These are phyloP conservation scores for Odocoileus virginianus DNA, from an alignment of 2,113 vertebrate species.

Conservation along the genomic window DNA sequence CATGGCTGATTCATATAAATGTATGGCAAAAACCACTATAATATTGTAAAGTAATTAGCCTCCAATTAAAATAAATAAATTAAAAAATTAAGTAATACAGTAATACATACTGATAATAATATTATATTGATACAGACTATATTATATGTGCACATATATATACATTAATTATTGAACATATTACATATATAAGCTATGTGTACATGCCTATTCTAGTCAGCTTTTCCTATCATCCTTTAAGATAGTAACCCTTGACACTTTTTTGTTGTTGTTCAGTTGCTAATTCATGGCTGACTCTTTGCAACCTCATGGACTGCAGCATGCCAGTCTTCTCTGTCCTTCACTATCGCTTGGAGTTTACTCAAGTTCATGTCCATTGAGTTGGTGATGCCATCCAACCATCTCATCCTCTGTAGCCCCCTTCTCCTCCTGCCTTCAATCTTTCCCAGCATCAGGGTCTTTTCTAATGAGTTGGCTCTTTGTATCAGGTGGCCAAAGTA, in stretches of 20 bases:
- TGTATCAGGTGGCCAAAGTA: background rate
- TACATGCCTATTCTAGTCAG: too few species aligned
- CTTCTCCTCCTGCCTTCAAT: background rate
- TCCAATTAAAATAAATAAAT: background rate
- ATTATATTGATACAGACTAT: background rate
- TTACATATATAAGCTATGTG: accelerated
- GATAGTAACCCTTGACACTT: background rate
- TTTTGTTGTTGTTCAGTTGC: background rate
- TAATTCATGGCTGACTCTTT: background rate
- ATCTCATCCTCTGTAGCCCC: background rate
- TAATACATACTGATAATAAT: background rate
- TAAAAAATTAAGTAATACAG: background rate
- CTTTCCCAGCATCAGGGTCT: background rate
- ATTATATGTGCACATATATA: background rate
- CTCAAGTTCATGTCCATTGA: background rate
- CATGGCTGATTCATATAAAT: background rate
- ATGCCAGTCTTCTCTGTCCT: background rate
- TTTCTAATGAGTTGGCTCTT: background rate
- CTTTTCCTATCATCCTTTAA: background rate
- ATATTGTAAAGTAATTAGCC: background rate
- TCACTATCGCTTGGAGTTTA: background rate
- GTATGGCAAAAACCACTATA: background rate
- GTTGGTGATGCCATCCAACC: background rate
- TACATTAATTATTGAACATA: background rate
- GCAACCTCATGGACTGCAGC: background rate